Evolutionary conservation across 2,113 vertebrate species (phyloP).

Genomic region (Drymodes brunneopygia): DNA sequence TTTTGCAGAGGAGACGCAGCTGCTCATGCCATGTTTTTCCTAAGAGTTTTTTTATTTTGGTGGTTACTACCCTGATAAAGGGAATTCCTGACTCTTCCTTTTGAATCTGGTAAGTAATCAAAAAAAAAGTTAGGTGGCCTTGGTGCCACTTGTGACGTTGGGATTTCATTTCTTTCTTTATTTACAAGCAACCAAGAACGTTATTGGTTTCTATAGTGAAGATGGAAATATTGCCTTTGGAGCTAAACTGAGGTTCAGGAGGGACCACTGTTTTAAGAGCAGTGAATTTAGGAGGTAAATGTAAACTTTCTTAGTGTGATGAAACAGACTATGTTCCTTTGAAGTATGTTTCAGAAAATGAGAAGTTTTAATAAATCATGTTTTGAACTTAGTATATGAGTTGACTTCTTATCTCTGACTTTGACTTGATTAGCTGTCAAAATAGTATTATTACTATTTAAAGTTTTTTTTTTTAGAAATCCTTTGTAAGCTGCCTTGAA

Average conservation of each 20-base stretch:
- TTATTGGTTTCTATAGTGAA: not conserved
- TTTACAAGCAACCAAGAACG: not conserved
- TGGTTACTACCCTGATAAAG: not conserved
- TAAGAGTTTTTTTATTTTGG: not conserved
- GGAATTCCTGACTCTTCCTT: not conserved
- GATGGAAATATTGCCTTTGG: not conserved
- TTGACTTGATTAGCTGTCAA: not conserved
- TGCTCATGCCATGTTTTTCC: not conserved
- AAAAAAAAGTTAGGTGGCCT: not conserved
- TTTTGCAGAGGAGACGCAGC: not conserved
- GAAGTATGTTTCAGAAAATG: not conserved
- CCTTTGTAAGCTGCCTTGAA: not conserved
- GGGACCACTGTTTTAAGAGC: not conserved
- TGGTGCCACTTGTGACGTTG: not conserved
- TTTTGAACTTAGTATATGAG: not conserved
- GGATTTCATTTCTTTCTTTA: not conserved
- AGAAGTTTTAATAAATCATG: not conserved
- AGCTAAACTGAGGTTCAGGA: not conserved
- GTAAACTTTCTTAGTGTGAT: not conserved
- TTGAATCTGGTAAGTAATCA: not conserved
- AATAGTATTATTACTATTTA: not conserved
- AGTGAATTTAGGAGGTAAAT: not conserved
- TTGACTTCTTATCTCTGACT: not conserved
- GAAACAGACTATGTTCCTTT: not conserved
- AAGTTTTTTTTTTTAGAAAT: not conserved